Base-by-base conservation (phyloP, 2,888 invertebrate species). In the Chorisops tibialis region DNA sequence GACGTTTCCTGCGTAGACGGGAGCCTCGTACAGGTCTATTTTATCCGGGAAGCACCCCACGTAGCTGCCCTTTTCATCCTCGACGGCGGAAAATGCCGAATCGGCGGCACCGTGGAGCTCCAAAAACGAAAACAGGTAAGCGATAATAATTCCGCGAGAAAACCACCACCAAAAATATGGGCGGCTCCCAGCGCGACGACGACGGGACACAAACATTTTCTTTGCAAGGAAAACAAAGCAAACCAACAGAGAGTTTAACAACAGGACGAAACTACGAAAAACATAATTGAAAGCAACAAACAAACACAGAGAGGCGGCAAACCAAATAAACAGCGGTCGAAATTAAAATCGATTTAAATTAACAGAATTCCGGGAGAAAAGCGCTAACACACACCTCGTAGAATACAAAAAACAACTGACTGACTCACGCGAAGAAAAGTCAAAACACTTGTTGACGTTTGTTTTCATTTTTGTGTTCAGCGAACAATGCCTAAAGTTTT, bases 21-120 rank as follows among this genome's bases (percentile, higher is more conserved):
- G 70, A 59, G 75, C 73, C 61, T 71, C 70, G 1, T 72, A 68
- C 16, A 77, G 60, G 62, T 78, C 75, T 12, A 73, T 70, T 6
- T 75, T 71, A 1, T 70, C 73, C 22, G 71, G 69, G 62, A 71
- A 77, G 61, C 77, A 77, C 24, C 77, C 77, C 2, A 77, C 69
- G 39, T 77, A 78, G 1, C 19, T 22, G n/a, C 65, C 66, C 11
- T 50, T 51, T 22, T 41, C 52, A 9, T 39, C 41, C 12, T 54
- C 22, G 22, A 18, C n/a, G 14, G 43, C 56, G 16, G 35, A 16
- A 3, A 41, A 12, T 7, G 5, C 11, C n/a, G 19, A 37, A 7
- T 35, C 37, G 7, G 11, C 37, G 2, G n/a, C 35, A 19, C 9
- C 19, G 16, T 14, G 47, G 11, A 19, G 21, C 21, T n/a, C 47